phyloP scores from a whole-genome alignment of 1,140 invertebrate genomes.

The Listronotus bonariensis region DNA sequence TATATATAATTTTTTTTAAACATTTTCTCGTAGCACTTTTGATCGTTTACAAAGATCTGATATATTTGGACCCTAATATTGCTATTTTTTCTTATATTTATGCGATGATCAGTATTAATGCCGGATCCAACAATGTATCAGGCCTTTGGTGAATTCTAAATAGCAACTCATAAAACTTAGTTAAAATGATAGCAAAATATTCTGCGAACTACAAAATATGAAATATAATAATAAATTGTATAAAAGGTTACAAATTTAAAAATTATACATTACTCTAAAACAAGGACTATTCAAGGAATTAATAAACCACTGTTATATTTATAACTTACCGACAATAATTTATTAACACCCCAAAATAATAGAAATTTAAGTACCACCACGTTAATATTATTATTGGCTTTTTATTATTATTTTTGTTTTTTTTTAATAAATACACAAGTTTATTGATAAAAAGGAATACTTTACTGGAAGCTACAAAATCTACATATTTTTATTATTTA shows the following conservation, averaged over 20 bases:
- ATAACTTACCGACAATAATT: not conserved
- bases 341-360: not conserved
- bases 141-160: not conserved
- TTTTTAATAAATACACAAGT: not conserved
- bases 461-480: not conserved
- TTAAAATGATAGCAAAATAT: slow-evolving; percentile 16
- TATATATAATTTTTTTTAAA: slow-evolving; percentile 34
- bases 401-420: not conserved
- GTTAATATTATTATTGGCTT: not conserved
- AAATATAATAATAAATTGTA: slow-evolving; percentile 20
- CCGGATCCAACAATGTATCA: not conserved
- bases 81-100: not conserved
- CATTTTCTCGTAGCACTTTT: slow-evolving; percentile 33
- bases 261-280: slow-evolving; percentile 10
- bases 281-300: not conserved
- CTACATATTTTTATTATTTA: too few species aligned
- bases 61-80: not conserved
- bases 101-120: slow-evolving; percentile 1
- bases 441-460: slow-evolving; percentile 6
- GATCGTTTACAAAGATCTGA: slow-evolving; percentile 2
- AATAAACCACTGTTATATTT: not conserved
- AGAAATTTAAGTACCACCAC: slow-evolving; percentile 12
- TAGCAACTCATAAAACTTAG: slow-evolving; percentile 19
- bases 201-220: slow-evolving; percentile 17
- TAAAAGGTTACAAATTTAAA: slow-evolving; percentile 17